These are phyloP conservation scores for Agrilus mali DNA, from an alignment of 2,888 invertebrate genomes.

Conservation along the genomic window DNA sequence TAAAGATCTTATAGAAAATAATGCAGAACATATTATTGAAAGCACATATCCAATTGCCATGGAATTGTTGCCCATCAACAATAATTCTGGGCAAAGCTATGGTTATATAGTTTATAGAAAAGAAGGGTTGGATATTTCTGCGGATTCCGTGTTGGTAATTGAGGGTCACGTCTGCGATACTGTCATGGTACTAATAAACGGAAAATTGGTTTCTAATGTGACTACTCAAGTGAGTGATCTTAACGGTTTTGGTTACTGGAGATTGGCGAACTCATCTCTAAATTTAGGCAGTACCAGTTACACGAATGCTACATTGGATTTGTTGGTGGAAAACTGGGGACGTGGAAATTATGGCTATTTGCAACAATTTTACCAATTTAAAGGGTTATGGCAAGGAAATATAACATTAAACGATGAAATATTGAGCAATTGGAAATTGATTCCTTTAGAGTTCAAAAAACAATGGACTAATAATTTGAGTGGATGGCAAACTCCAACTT, in stretches of 20 bases:
- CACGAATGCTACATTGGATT: slow-evolving; percentile 26
- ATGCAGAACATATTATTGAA: slow-evolving; percentile 10
- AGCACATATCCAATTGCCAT: slow-evolving; percentile 17
- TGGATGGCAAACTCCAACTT: slow-evolving; percentile 17
- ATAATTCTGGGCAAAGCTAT: slow-evolving; percentile 39
- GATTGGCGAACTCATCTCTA: slow-evolving; percentile 22
- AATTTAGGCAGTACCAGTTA: slow-evolving; percentile 17
- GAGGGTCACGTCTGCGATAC: slow-evolving; percentile 36
- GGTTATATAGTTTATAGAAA: slow-evolving; percentile 43
- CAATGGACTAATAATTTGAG: slow-evolving; percentile 27
- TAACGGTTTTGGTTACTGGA: slow-evolving; percentile 33
- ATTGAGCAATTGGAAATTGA: slow-evolving; percentile 34
- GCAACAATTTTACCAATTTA: slow-evolving; percentile 31
- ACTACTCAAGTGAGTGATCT: slow-evolving; percentile 21
- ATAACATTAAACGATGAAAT: slow-evolving; percentile 32
- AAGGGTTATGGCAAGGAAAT: slow-evolving; percentile 32
- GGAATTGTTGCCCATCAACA: slow-evolving; percentile 30
- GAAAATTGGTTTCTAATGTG: slow-evolving; percentile 25
- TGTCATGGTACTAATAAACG: slow-evolving; percentile 37
- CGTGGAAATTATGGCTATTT: slow-evolving; percentile 46
- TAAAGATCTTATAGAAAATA: slow-evolving; percentile 11
- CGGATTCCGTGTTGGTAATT: slow-evolving; percentile 25
- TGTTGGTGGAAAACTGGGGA: slow-evolving; percentile 66
- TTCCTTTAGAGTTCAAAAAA: slow-evolving; percentile 40
- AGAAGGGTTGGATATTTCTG: slow-evolving; percentile 18